Evolutionary conservation across 2,888 invertebrate genomes (phyloP).

Genomic region (Beris chalybata): DNA sequence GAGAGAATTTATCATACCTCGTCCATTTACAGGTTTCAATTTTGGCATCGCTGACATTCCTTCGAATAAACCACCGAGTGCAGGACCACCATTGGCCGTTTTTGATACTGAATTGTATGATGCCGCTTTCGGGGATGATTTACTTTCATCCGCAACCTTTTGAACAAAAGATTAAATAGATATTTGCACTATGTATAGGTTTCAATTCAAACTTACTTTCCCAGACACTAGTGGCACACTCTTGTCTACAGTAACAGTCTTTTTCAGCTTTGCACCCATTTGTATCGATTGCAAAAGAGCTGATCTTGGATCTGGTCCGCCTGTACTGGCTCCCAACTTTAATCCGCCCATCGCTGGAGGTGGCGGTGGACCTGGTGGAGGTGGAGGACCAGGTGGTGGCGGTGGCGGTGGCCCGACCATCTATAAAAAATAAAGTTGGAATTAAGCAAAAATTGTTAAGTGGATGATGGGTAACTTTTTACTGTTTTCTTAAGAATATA

Average conservation of each 20-base stretch:
- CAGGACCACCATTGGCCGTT: conserved; percentile 51
- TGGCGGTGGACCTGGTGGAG: conserved; percentile 68
- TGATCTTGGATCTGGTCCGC: conserved; percentile 64
- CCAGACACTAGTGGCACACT: conserved; percentile 80
- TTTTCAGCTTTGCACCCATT: conserved; percentile 78
- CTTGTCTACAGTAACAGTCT: conserved; percentile 86
- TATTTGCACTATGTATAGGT: conserved; percentile 10
- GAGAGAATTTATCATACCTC: conserved; percentile 41
- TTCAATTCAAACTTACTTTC: conserved; percentile 53
- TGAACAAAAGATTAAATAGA: not conserved
- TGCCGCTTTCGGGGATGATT: conserved; percentile 6
- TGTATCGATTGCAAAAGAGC: conserved; percentile 81
- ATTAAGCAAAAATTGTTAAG: not conserved
- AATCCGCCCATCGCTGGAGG: conserved; percentile 53
- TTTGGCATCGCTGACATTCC: conserved; percentile 55
- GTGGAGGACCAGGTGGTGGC: conserved; percentile 64
- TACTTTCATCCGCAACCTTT: conserved; percentile 30
- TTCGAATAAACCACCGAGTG: conserved; percentile 54
- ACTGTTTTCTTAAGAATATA: too few species aligned
- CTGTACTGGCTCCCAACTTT: conserved; percentile 45
- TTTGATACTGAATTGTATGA: conserved; percentile 8
- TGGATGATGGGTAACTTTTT: too few species aligned
- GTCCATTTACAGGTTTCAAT: conserved; percentile 55
- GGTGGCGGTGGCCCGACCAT: conserved; percentile 55
- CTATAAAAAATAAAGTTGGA: conserved; percentile 41